phyloP scores from a whole-genome alignment of 2,888 invertebrate genomes.

The Mimumesa dahlbomi region DNA sequence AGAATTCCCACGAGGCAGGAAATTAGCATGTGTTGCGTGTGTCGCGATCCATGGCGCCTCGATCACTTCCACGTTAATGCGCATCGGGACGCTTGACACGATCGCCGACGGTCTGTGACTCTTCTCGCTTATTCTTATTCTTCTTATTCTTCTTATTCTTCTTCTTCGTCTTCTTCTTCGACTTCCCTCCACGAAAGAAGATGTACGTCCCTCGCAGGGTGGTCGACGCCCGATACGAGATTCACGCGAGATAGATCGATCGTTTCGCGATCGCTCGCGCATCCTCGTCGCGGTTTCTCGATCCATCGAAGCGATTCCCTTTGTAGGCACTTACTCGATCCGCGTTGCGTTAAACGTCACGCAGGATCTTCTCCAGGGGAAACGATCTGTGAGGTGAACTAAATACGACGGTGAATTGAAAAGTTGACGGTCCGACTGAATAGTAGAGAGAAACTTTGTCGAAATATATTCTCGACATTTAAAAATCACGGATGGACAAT shows the following conservation, averaged over 20 bases:
- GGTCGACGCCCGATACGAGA: constrained; percentile 46
- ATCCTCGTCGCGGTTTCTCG: constrained; percentile 17
- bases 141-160: not conserved
- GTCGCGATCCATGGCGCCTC: constrained; percentile 20
- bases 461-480: no score
- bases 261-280: constrained; percentile 9
- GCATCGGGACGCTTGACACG: constrained; percentile 13
- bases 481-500: no score
- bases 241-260: constrained; percentile 50
- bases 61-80: constrained; percentile 24
- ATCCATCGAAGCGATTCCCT: constrained; percentile 32
- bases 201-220: constrained; percentile 46
- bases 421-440: no score
- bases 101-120: not conserved
- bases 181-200: constrained; percentile 25
- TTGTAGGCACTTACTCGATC: constrained; percentile 24
- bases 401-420: no score
- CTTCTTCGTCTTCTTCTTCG: not conserved
- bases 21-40: constrained; percentile 41
- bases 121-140: constrained; percentile 1
- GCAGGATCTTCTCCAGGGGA: constrained; percentile 15
- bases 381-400: not conserved
- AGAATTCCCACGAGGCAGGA: constrained; percentile 27
- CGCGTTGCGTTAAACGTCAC: constrained; percentile 43
- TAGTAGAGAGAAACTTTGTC: no score